Percentiles rank a stretch among this genome's conserved stretches.
These are phyloP conservation scores for Platichthys stellatus DNA, from an alignment of 2,113 vertebrate genomes.

Conservation along the genomic window DNA sequence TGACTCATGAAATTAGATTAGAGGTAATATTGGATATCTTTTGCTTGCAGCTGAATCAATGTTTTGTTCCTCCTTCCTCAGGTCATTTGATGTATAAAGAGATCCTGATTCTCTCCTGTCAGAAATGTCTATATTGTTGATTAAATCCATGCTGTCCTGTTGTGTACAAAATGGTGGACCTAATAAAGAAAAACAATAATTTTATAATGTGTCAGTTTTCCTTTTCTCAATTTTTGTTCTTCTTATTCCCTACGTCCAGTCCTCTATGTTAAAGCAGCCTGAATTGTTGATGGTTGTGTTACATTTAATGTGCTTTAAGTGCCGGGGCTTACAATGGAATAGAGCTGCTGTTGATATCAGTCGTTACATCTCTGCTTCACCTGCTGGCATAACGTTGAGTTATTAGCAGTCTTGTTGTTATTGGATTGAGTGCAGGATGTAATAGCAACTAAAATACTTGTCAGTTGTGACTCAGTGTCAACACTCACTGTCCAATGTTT, in stretches of 20 bases:
- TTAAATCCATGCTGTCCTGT: slow-evolving; percentile 67
- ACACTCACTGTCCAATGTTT: not conserved
- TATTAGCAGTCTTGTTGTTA: not conserved
- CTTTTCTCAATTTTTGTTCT: not conserved
- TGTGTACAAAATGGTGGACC: slow-evolving; percentile 76
- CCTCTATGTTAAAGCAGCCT: not conserved
- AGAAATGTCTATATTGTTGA: slow-evolving; percentile 70
- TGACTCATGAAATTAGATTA: not conserved
- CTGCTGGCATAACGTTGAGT: too few species aligned
- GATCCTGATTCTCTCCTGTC: slow-evolving; percentile 65
- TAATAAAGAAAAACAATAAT: slow-evolving; percentile 74
- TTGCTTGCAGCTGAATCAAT: slow-evolving; percentile 6
- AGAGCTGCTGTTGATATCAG: not conserved
- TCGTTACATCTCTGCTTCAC: not conserved
- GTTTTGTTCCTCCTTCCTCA: slow-evolving; percentile 50
- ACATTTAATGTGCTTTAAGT: not conserved
- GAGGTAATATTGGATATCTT: not conserved
- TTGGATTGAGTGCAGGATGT: not conserved
- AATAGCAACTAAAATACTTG: not conserved
- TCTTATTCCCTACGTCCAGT: not conserved
- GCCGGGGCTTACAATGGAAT: not conserved
- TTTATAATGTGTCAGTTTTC: not conserved
- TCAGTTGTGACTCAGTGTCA: not conserved
- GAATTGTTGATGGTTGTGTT: not conserved
- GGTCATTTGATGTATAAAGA: slow-evolving; percentile 57